Conservation (phyloP, 2,797 vertebrate species). For the Odontamblyopus rebecca region DNA sequence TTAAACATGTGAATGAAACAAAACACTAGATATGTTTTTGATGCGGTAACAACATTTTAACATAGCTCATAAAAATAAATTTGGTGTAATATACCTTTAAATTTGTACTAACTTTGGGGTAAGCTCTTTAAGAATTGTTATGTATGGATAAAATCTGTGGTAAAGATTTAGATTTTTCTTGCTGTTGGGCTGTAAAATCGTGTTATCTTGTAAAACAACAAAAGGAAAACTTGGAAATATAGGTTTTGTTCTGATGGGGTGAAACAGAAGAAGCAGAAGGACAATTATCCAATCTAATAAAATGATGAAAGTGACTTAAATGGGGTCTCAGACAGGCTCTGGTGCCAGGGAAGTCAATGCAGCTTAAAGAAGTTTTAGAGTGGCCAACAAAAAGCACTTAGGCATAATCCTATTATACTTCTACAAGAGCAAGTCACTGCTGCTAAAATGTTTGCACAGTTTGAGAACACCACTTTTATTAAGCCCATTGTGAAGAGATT, state of each 20-base stretch:
- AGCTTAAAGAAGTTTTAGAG: slow-evolving; percentile 5
- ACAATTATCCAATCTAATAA: not conserved
- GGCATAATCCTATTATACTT: slow-evolving; percentile 6
- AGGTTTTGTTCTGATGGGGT: not conserved
- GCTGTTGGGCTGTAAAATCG: not conserved
- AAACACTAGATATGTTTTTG: no score
- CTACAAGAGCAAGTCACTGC: not conserved
- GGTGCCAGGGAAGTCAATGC: not conserved
- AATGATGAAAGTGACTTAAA: slow-evolving; percentile 1
- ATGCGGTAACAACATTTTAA: no score
- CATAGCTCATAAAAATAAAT: no score
- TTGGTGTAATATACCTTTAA: no score
- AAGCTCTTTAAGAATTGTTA: not conserved
- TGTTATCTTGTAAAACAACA: not conserved
- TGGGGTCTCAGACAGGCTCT: not conserved
- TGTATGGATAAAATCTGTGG: not conserved
- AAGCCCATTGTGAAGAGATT: not conserved
- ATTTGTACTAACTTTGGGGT: no score
- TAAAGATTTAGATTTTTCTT: not conserved
- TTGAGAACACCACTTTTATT: not conserved
- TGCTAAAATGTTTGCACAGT: not conserved
- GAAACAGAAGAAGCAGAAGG: not conserved
- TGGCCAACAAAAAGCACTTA: slow-evolving; percentile 2
- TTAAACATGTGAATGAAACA: no score
- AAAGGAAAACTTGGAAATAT: not conserved